Evolutionary conservation across 2,888 invertebrate species (phyloP).

Genomic region (Drosophila pseudotakahashii): DNA sequence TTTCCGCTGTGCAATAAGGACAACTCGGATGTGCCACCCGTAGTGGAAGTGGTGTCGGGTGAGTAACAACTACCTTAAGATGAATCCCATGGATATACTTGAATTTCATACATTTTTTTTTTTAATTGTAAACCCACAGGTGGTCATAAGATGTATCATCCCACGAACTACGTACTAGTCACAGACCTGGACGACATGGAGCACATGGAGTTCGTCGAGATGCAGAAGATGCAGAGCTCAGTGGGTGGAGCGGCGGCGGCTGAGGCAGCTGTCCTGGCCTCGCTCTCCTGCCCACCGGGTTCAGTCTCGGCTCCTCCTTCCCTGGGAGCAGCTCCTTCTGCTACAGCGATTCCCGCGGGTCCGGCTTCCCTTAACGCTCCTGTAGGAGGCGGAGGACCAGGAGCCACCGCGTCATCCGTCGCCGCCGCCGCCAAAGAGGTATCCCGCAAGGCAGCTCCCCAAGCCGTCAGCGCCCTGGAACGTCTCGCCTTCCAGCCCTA

Average conservation of each 20-base stretch:
- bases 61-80: conserved; percentile 20
- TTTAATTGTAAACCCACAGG: conserved; percentile 85
- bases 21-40: conserved; percentile 85
- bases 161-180: conserved; percentile 95
- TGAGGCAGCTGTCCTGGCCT: conserved; percentile 50
- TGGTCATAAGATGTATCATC: conserved; percentile 97
- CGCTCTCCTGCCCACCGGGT: conserved; percentile 45
- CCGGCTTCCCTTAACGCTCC: conserved; percentile 38
- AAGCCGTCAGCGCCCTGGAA: conserved; percentile 66
- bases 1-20: conserved; percentile 92
- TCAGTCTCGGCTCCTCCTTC: conserved; percentile 44
- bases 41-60: conserved; percentile 86
- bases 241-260: conserved; percentile 25
- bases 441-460: conserved; percentile 46
- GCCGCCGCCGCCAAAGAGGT: conserved; percentile 45
- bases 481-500: conserved; percentile 78
- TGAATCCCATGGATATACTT: no score
- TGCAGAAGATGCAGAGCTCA: conserved; percentile 66
- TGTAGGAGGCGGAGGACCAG: background rate
- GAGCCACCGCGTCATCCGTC: conserved; percentile 4
- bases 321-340: conserved; percentile 13
- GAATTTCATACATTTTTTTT: background rate
- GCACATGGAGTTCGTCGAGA: conserved; percentile 82
- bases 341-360: conserved; percentile 34
- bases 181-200: conserved; percentile 92